A percentile compares a stretch with the other conserved stretches of the same genome.
Evolutionary conservation across 2,888 invertebrate genomes (phyloP).

Genomic region (Pilophorus perplexus): DNA sequence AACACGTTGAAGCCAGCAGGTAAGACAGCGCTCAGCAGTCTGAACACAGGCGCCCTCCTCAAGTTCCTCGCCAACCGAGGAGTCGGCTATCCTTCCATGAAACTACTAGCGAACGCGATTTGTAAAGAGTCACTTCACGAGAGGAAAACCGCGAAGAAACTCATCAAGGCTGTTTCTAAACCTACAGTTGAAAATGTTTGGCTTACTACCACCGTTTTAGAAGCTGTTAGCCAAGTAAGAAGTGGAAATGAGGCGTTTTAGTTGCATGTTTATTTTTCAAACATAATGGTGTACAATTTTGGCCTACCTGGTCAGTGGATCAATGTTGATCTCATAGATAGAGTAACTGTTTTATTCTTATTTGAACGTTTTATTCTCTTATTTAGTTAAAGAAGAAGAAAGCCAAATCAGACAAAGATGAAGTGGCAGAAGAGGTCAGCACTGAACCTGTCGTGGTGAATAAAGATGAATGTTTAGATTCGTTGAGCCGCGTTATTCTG

Average conservation of each 20-base stretch:
- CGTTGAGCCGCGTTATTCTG: slow-evolving; percentile 7
- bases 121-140: slow-evolving; percentile 32
- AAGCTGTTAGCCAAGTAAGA: slow-evolving; percentile 37
- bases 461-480: slow-evolving; percentile 33
- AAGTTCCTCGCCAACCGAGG: slow-evolving; percentile 37
- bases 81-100: slow-evolving; percentile 14
- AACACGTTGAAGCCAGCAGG: no score
- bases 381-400: slow-evolving; percentile 18
- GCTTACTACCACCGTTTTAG: slow-evolving; percentile 39
- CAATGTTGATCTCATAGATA: no score
- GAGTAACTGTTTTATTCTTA: no score
- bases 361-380: no score
- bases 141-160: slow-evolving; percentile 32
- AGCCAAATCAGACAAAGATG: background rate
- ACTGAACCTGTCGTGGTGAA: background rate
- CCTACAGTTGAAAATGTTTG: slow-evolving; percentile 34
- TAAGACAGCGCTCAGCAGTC: no score
- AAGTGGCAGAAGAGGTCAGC: background rate
- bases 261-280: no score
- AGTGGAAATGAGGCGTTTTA: no score
- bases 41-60: slow-evolving; percentile 37
- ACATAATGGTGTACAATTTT: no score
- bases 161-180: slow-evolving; percentile 36
- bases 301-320: no score
- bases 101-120: slow-evolving; percentile 25